Conservation (phyloP, 2,888 invertebrate species). For the Cephus nigrinus region DNA sequence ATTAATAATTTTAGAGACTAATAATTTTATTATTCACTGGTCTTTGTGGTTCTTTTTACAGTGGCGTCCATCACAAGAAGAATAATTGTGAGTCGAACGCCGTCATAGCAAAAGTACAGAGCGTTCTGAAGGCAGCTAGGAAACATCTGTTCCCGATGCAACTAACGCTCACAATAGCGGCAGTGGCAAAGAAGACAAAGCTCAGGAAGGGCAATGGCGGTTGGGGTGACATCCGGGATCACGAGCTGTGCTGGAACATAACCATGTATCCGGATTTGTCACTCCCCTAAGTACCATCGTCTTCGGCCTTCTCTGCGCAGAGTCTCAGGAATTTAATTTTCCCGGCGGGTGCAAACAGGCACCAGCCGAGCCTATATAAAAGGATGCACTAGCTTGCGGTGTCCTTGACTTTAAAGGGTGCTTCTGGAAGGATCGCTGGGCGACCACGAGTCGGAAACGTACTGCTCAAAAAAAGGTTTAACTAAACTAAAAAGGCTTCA, state of each 20-base stretch:
- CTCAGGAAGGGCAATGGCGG: conserved; percentile 94
- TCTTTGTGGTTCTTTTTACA: conserved; percentile 66
- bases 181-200: conserved; percentile 78
- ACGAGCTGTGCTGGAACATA: conserved; percentile 71
- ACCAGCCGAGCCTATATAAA: conserved; percentile 35
- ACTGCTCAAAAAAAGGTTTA: not conserved
- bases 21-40: not conserved
- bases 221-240: conserved; percentile 92
- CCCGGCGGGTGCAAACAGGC: conserved; percentile 32
- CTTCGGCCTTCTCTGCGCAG: not conserved
- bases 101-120: conserved; percentile 86
- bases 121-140: conserved; percentile 77
- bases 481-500: not conserved
- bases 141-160: conserved; percentile 78
- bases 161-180: conserved; percentile 75
- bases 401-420: not conserved
- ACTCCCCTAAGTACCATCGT: conserved; percentile 40
- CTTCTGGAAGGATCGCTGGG: conserved; percentile 31
- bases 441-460: conserved; percentile 17
- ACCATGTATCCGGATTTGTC: conserved; percentile 53
- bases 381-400: conserved; percentile 8
- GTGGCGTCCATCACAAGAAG: conserved; percentile 96
- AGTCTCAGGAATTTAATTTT: not conserved
- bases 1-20: not conserved
- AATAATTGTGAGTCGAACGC: conserved; percentile 89